Conservation (phyloP, 2,113 vertebrate species). For the Phaethornis superciliosus region DNA sequence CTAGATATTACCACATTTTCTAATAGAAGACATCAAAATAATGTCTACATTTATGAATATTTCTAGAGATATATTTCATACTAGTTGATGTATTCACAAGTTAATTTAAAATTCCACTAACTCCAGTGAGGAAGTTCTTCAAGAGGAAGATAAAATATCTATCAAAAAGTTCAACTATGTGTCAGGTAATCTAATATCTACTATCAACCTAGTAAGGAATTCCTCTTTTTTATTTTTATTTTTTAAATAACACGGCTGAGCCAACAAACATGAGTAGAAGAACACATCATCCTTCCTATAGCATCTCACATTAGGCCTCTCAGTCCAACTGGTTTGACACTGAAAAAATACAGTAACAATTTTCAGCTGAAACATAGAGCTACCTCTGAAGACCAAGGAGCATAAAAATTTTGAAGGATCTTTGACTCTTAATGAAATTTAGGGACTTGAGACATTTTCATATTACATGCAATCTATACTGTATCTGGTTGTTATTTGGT, state of each 20-base stretch:
- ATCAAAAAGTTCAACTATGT: not conserved
- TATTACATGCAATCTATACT: not conserved
- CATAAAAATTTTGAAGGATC: not conserved
- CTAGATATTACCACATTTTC: not conserved
- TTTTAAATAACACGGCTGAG: not conserved
- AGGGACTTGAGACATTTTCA: not conserved
- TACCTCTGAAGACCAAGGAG: not conserved
- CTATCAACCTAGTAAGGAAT: not conserved
- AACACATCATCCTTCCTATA: not conserved
- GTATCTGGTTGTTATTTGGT: not conserved
- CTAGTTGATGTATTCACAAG: not conserved
- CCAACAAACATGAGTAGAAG: not conserved
- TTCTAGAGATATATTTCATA: slow-evolving; percentile 8
- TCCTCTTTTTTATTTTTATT: not conserved
- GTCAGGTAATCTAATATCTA: not conserved
- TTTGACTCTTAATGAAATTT: not conserved
- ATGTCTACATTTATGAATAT: slow-evolving; percentile 23
- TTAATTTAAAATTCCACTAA: slow-evolving; percentile 59
- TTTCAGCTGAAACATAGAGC: not conserved
- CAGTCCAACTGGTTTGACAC: not conserved
- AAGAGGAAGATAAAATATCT: not conserved
- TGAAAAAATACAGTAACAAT: not conserved
- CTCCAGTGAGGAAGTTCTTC: not conserved
- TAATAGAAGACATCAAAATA: not conserved
- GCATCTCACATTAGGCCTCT: not conserved